Evolutionary conservation across 1,140 invertebrate species (phyloP), one percentile per base, ranked within the genome.

Genomic region (Meloidogyne floridensis): DNA sequence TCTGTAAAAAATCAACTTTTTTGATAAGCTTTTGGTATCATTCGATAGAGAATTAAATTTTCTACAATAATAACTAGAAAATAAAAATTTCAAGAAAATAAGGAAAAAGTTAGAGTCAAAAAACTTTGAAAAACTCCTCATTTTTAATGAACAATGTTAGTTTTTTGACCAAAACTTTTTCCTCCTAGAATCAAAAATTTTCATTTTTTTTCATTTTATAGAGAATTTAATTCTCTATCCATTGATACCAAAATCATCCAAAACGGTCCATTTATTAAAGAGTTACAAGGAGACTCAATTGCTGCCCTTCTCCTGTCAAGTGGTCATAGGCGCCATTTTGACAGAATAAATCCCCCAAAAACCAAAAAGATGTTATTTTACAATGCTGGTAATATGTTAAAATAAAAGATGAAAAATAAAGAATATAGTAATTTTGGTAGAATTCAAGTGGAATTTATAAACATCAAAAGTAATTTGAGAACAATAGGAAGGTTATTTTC

Each of bases 291-390:
- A 65, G 59, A 65, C 59, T 65, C 59, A 65, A 65, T 5, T n/a
- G 59, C 7, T 1, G 4, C 59, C n/a, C n/a, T 18, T 6, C 4
- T 65, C 59, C 1, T 6, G 59, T 65, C 59, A 65, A 65, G 59
- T 65, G n/a, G n/a, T 65, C n/a, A 65, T n/a, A n/a, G 15, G 15
- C n/a, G 15, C 59, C 6, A n/a, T n/a, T 65, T n/a, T 65, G 59
- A 65, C 59, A n/a, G n/a, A 65, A 65, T 6, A 18, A 65, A 65
- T 65, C 59, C 59, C 59, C n/a, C 59, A 65, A 65, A 65, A 65
- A 59, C 13, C 56, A 15, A 15, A 59, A 59, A n/a, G 15, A 65
- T 65, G 59, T 65, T 65, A 65, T 65, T n/a, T 15, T 65, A 65
- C 15, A 65, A 65, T n/a, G n/a, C 15, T 65, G 59, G 7, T 65